These are phyloP conservation scores for Drosophila recens DNA, from an alignment of 2,888 invertebrate species.

Conservation along the genomic window DNA sequence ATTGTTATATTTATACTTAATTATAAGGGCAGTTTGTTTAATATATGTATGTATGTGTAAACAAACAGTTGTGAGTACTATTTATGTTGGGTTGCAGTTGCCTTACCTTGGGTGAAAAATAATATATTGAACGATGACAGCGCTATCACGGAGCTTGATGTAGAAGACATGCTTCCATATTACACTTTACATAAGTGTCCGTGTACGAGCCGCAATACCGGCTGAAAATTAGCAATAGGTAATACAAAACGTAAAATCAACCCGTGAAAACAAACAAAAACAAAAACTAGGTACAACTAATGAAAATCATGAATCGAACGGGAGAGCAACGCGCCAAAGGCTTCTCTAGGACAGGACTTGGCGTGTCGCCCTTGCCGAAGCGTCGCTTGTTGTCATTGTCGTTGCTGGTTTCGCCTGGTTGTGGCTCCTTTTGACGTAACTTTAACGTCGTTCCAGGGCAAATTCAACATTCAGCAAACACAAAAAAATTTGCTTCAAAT, in stretches of 20 bases:
- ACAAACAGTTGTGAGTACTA: neutral
- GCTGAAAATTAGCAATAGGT: slow-evolving; percentile 48
- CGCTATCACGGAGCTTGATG: slow-evolving; percentile 84
- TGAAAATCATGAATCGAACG: slow-evolving; percentile 13
- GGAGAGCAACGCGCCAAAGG: slow-evolving; percentile 58
- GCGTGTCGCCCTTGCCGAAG: slow-evolving; percentile 16
- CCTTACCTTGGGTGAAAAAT: slow-evolving; percentile 85
- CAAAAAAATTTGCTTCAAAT: slow-evolving; percentile 27
- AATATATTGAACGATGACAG: slow-evolving; percentile 85
- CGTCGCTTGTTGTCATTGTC: slow-evolving; percentile 24
- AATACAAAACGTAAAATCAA: slow-evolving; percentile 17
- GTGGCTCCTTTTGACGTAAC: slow-evolving; percentile 73
- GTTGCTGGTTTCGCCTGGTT: slow-evolving; percentile 32
- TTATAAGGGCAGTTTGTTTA: neutral
- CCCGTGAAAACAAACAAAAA: slow-evolving; percentile 7
- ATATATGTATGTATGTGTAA: neutral
- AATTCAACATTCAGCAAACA: slow-evolving; percentile 18
- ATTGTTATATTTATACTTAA: neutral
- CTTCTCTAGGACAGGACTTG: slow-evolving; percentile 32
- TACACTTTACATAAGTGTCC: slow-evolving; percentile 78
- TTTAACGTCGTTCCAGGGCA: slow-evolving; percentile 40
- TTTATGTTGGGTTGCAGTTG: neutral
- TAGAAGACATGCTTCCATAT: slow-evolving; percentile 86
- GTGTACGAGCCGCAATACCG: slow-evolving; percentile 58
- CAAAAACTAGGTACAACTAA: slow-evolving; percentile 26